Percentiles rank a stretch among this genome's conserved stretches.
phyloP scores from a whole-genome alignment of 2,888 invertebrate species.

The Phrixothrix hirtus region DNA sequence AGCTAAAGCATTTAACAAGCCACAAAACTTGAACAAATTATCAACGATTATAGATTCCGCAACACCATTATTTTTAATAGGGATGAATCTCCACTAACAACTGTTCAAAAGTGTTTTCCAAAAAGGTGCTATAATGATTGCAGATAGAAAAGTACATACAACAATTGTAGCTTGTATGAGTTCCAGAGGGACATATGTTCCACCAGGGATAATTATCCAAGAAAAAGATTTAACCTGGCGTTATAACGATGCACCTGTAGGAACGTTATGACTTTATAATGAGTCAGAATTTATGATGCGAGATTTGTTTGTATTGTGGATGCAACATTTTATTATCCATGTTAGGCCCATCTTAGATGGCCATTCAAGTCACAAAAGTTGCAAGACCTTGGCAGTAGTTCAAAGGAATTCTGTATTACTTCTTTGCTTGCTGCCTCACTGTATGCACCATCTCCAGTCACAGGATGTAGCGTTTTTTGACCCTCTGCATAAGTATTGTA shows the following conservation, averaged over 20 bases:
- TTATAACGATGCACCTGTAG: neutral
- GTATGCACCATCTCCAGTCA: conserved; percentile 8
- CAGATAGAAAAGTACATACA: too few species aligned
- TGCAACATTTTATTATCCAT: neutral
- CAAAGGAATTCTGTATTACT: conserved; percentile 43
- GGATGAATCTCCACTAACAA: too few species aligned
- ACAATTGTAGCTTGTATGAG: neutral
- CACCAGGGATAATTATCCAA: neutral
- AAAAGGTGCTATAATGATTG: too few species aligned
- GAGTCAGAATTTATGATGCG: too few species aligned
- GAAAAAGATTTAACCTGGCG: neutral
- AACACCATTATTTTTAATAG: neutral
- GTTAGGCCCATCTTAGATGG: neutral
- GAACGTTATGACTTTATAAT: neutral
- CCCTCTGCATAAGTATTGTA: neutral
- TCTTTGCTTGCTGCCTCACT: conserved; percentile 25
- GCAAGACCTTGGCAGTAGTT: conserved; percentile 37
- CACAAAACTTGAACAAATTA: neutral
- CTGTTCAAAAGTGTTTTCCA: neutral
- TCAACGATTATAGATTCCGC: too few species aligned
- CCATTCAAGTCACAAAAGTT: conserved; percentile 2
- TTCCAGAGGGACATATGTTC: neutral
- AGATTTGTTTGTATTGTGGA: too few species aligned
- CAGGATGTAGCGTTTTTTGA: conserved; percentile 1
- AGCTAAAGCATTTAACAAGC: neutral